These are phyloP conservation scores for Siniperca knerii DNA, from an alignment of 2,113 vertebrate species.

Conservation along the genomic window DNA sequence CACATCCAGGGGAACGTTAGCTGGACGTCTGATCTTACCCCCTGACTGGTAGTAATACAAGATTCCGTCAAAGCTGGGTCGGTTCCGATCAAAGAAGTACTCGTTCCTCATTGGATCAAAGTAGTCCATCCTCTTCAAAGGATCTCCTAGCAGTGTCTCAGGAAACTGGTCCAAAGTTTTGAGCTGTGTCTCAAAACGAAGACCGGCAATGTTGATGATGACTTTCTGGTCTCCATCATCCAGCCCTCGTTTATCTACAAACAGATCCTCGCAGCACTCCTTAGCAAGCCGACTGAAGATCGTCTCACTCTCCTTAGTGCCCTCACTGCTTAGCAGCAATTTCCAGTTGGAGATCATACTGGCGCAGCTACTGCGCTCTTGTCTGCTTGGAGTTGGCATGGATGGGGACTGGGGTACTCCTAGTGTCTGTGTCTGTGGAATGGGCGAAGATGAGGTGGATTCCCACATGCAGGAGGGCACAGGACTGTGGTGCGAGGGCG, in stretches of 20 bases:
- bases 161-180: slow-evolving; percentile 94
- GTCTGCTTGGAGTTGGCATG: slow-evolving; percentile 62
- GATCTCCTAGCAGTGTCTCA: slow-evolving; percentile 92
- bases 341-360: slow-evolving; percentile 92
- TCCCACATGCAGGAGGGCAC: slow-evolving; percentile 68
- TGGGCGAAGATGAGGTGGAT: slow-evolving; percentile 59
- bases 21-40: slow-evolving; percentile 93
- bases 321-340: slow-evolving; percentile 86
- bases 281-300: slow-evolving; percentile 88
- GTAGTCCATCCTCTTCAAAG: slow-evolving; percentile 91
- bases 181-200: slow-evolving; percentile 94
- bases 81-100: slow-evolving; percentile 96
- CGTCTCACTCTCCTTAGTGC: slow-evolving; percentile 85
- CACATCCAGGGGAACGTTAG: slow-evolving; percentile 93
- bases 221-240: slow-evolving; percentile 93
- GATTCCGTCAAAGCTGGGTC: slow-evolving; percentile 97
- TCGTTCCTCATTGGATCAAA: slow-evolving; percentile 99
- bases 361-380: slow-evolving; percentile 82
- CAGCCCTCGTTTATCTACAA: slow-evolving; percentile 84
- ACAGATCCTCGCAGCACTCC: slow-evolving; percentile 88
- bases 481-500: slow-evolving; percentile 45
- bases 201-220: slow-evolving; percentile 95
- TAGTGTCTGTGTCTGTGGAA: slow-evolving; percentile 59
- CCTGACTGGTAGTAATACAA: slow-evolving; percentile 98
- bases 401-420: slow-evolving; percentile 69